Conservation (phyloP, 2,113 vertebrate genomes). For the Lepus timidus region DNA sequence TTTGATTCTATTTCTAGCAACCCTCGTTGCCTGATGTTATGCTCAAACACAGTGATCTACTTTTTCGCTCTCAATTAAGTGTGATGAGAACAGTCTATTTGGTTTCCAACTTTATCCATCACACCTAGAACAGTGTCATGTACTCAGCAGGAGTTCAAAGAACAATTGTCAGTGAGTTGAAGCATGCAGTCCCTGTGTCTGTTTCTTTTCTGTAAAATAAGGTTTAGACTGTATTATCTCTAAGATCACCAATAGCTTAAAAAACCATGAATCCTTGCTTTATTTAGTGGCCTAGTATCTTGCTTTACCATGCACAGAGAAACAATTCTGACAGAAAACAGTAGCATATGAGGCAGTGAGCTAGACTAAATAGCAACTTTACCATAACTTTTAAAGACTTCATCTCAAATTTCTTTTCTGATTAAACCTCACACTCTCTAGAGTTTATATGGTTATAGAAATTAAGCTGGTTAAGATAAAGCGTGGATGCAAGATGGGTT, state of each 20-base stretch:
- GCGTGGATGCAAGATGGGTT: not conserved
- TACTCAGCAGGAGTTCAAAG: not conserved
- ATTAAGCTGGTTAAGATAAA: constrained; percentile 14
- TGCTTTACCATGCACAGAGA: not conserved
- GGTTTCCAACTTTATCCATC: not conserved
- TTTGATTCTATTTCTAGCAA: not conserved
- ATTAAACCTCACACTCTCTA: not conserved
- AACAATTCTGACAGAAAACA: constrained; percentile 16
- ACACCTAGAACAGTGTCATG: not conserved
- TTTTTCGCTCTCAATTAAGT: not conserved
- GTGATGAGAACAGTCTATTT: not conserved
- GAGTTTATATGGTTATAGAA: not conserved
- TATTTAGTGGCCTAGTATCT: not conserved
- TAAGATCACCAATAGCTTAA: constrained; percentile 20
- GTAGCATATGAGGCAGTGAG: not conserved
- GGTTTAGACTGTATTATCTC: not conserved
- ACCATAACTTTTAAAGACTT: not conserved
- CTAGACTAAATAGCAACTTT: not conserved
- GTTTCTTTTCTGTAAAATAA: not conserved
- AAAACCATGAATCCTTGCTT: not conserved
- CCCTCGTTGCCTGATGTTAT: not conserved
- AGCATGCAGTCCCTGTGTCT: not conserved
- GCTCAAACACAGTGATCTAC: not conserved
- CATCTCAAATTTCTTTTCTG: not conserved
- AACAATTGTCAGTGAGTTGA: not conserved